Conservation (phyloP, 2,797 vertebrate genomes). For the Meda fulgida region DNA sequence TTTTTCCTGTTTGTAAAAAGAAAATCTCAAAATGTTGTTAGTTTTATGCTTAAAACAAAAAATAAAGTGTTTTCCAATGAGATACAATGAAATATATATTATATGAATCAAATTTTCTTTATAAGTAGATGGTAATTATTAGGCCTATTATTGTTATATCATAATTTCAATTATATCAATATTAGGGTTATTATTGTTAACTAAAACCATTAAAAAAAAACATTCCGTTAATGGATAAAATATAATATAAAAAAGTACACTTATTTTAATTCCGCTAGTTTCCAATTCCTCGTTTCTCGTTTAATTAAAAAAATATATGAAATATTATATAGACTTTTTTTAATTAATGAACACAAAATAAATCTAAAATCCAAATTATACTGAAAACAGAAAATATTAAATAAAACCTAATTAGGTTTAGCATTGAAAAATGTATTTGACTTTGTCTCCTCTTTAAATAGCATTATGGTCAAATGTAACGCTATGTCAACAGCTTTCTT, state of each 20-base stretch:
- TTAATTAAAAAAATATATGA: background rate
- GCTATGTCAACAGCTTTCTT: background rate
- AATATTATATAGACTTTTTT: background rate
- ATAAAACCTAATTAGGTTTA: no score
- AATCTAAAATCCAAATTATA: background rate
- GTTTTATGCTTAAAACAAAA: background rate
- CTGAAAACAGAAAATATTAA: background rate
- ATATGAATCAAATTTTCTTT: no score
- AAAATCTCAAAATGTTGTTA: background rate
- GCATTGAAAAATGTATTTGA: background rate
- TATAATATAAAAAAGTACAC: background rate
- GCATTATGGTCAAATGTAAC: background rate
- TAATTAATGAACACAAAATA: background rate
- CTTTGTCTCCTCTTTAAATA: background rate
- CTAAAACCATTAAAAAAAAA: background rate
- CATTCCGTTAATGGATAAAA: background rate
- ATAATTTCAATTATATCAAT: background rate
- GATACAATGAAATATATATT: background rate
- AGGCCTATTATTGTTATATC: background rate
- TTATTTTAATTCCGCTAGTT: background rate
- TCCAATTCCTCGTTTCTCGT: background rate
- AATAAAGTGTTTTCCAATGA: background rate
- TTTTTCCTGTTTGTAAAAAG: background rate
- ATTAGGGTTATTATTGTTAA: background rate
- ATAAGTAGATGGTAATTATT: no score